Percentiles rank a stretch among this genome's conserved stretches.
phyloP scores from a whole-genome alignment of 2,113 vertebrate genomes.

The Ciconia boyciana region DNA sequence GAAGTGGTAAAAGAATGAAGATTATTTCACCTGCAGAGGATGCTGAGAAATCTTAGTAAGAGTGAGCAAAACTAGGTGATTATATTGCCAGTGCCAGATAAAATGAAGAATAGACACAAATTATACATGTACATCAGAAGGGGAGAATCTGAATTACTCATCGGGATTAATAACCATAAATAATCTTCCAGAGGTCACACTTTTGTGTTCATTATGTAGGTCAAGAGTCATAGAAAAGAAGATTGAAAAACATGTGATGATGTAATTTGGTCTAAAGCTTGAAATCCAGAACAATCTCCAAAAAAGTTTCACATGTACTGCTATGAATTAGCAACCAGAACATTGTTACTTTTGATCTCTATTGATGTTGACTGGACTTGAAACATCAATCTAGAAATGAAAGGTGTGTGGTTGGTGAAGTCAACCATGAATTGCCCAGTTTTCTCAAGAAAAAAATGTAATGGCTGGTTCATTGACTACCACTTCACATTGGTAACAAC shows the following conservation, averaged over 20 bases:
- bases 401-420: neutral
- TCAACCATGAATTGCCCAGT: neutral
- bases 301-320: neutral
- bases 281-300: neutral
- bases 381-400: neutral
- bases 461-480: neutral
- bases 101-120: neutral
- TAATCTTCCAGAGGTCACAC: neutral
- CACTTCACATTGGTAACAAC: neutral
- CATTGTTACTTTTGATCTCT: neutral
- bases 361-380: neutral
- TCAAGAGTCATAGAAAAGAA: neutral
- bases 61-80: neutral
- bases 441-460: neutral
- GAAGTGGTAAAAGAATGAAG: neutral
- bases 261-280: neutral
- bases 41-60: neutral
- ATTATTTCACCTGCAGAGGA: neutral
- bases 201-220: neutral
- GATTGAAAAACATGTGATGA: neutral
- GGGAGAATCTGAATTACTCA: neutral
- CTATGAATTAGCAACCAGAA: neutral
- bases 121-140: neutral
- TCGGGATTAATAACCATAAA: neutral
- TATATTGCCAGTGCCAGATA: neutral